Evolutionary conservation across 2,888 invertebrate species (phyloP).

Genomic region (Endomychus coccineus): DNA sequence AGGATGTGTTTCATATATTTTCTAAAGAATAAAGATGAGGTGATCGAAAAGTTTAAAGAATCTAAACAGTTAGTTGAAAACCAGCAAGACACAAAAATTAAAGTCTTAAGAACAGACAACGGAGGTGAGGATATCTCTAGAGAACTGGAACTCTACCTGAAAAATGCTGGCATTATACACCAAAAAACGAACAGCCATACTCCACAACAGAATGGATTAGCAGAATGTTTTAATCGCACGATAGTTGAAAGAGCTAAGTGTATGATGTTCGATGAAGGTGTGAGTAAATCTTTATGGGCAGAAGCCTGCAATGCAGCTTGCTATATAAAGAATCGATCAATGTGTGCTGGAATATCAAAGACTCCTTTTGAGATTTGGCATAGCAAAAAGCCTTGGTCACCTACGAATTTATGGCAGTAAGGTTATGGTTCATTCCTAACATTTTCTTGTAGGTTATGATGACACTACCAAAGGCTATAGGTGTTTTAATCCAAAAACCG

Average conservation of each 20-base stretch:
- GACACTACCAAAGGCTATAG: too few species aligned
- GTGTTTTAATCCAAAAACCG: too few species aligned
- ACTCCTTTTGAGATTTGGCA: conserved; percentile 1
- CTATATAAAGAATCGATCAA: conserved; percentile 3
- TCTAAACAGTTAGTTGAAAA: conserved; percentile 28
- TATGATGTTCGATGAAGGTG: conserved; percentile 16
- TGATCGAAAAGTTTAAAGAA: conserved; percentile 20
- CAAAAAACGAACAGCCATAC: conserved; percentile 26
- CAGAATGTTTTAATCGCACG: conserved; percentile 22
- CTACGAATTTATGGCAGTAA: conserved; percentile 18
- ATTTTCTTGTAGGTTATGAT: too few species aligned
- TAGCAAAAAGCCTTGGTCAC: conserved; percentile 22
- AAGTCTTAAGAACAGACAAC: conserved; percentile 25
- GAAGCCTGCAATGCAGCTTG: conserved; percentile 20
- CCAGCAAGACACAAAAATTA: conserved; percentile 24
- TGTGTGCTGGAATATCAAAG: background rate
- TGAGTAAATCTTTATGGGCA: conserved; percentile 17
- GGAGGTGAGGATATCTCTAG: conserved; percentile 22
- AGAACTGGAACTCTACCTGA: conserved; percentile 11
- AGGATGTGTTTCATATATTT: conserved; percentile 27
- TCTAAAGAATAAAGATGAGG: conserved; percentile 28
- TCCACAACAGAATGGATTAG: conserved; percentile 30
- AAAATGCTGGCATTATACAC: conserved; percentile 12
- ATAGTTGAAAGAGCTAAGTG: conserved; percentile 23
- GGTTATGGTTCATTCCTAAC: conserved; percentile 22